Base-by-base conservation (phyloP, 1,140 invertebrate species). In the Hormaphis cornu region DNA sequence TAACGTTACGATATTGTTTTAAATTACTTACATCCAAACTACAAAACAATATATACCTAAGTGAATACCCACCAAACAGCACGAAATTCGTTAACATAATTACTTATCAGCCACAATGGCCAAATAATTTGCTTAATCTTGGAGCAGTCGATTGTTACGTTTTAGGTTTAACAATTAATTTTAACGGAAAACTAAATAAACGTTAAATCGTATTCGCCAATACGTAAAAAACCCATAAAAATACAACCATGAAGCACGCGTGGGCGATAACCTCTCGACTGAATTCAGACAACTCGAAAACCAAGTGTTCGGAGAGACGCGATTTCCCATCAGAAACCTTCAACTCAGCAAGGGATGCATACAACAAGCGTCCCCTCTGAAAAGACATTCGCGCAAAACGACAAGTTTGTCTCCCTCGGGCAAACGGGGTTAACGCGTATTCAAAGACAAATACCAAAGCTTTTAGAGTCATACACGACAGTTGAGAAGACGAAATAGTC, bases 361-460 rank as follows among this genome's bases (percentile, higher is more conserved):
- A 66, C 44, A 66, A n/a, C n/a, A n/a, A n/a, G n/a, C n/a, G n/a
- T 50, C 44, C 9, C 18, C 14, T 14, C 7, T 2, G 10, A 50
- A 33, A 48, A 35, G 14, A 48, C 24, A 12, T 66, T 66, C n/a
- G n/a, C n/a, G n/a, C n/a, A n/a, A 66, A 48, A 50, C 30, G 61
- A 66, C 26, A 63, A 66, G 44, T 66, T 66, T 48, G 35, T 46
- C 24, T 63, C 56, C 30, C 44, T 46, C 44, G 61, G 12, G 28
- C 14, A 24, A 66, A 66, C 14, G 30, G 28, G 44, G 28, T 50
- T 66, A 48, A 66, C 44, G n/a, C n/a, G 30, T 66, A 66, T 66
- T 66, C 61, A 66, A 66, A 30, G 26, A 50, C 61, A 66, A 66
- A 66, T 48, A 66, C 44, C 12, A 30, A 66, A 66, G 44, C 61